Percentiles rank a stretch among this genome's conserved stretches.
These are phyloP conservation scores for Matsumurasca onukii DNA, from an alignment of 1,140 invertebrate genomes.

Conservation along the genomic window DNA sequence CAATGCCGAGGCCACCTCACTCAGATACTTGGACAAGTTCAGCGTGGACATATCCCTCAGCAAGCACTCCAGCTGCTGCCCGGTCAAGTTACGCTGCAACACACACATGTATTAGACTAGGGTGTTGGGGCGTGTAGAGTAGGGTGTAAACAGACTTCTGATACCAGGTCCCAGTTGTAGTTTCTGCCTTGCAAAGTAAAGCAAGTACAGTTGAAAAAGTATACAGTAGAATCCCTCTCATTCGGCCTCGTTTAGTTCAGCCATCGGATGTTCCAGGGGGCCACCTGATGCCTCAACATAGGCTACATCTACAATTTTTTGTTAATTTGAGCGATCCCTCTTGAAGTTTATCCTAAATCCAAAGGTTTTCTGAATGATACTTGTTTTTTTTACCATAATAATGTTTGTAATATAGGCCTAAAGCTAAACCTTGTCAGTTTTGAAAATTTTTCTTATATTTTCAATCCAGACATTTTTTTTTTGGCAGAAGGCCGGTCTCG, in stretches of 20 bases:
- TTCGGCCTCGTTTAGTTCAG: not conserved
- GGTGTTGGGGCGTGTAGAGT: conserved; percentile 22
- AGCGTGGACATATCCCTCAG: conserved; percentile 85
- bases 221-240: not conserved
- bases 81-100: conserved; percentile 71
- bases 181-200: not conserved
- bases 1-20: conserved; percentile 88
- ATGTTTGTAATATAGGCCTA: no score
- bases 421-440: no score
- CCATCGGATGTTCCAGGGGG: no score
- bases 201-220: not conserved
- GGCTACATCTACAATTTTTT: no score
- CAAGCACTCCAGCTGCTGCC: conserved; percentile 78
- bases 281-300: no score
- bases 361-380: no score
- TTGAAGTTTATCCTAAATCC: no score
- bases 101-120: conserved; percentile 38
- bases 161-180: not conserved
- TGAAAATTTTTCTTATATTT: no score
- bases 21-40: conserved; percentile 95
- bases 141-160: not conserved
- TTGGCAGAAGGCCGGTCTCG: no score
- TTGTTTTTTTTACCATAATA: no score
- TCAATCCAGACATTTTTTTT: no score
- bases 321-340: no score